A percentile compares a stretch with the other conserved stretches of the same genome.
Evolutionary conservation across 1,140 invertebrate genomes (phyloP).

Genomic region (Heliconius hermathena): DNA sequence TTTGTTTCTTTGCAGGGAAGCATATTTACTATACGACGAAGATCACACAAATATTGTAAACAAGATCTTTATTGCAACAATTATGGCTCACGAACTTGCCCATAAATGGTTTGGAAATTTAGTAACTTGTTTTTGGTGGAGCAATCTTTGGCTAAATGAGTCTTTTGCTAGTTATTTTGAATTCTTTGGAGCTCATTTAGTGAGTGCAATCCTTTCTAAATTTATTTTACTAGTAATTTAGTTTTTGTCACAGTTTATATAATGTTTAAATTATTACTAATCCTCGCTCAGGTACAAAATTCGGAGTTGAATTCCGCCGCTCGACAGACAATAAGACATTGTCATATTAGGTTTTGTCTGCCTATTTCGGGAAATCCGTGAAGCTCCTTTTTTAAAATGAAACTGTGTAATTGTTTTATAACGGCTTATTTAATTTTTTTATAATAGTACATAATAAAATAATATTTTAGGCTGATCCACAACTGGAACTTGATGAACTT

Average conservation of each 20-base stretch:
- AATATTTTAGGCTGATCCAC: constrained; percentile 69
- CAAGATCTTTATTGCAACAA: constrained; percentile 80
- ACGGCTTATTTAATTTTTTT: no score
- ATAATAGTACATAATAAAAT: background rate
- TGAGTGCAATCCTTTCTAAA: constrained; percentile 39
- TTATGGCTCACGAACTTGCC: constrained; percentile 85
- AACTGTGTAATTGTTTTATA: no score
- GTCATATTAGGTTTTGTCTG: no score
- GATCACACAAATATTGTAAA: constrained; percentile 72
- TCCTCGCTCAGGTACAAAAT: no score
- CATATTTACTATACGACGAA: constrained; percentile 82
- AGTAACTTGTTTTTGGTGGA: constrained; percentile 88
- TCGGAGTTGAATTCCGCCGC: no score
- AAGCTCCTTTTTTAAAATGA: no score
- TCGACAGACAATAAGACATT: no score
- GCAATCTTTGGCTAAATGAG: constrained; percentile 87
- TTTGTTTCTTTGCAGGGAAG: constrained; percentile 81
- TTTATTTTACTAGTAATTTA: background rate
- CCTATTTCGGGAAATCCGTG: no score
- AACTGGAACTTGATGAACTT: constrained; percentile 80
- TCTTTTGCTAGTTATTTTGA: constrained; percentile 86
- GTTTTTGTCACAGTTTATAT: no score
- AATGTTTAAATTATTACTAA: no score
- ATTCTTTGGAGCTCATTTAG: constrained; percentile 83
- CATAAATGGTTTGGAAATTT: constrained; percentile 88